A percentile compares a stretch with the other conserved stretches of the same genome.
phyloP scores from a whole-genome alignment of 2,797 vertebrate species.

The Syndactyla subalaris region DNA sequence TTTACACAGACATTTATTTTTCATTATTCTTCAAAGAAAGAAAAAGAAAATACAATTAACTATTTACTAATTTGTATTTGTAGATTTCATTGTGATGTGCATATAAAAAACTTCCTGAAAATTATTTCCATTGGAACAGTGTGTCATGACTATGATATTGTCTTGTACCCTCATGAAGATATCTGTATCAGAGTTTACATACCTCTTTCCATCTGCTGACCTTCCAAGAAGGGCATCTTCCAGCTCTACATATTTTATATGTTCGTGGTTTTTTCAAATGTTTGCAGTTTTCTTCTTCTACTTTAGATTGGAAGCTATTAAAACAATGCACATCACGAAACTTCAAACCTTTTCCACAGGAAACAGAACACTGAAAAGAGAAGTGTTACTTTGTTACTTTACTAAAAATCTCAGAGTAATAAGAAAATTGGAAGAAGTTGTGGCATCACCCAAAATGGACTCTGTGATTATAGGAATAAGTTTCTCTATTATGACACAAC shows the following conservation, averaged over 20 bases:
- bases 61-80: not conserved
- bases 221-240: conserved; percentile 91
- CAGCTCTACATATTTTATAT: conserved; percentile 85
- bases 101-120: not conserved
- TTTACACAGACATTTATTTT: not conserved
- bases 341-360: conserved; percentile 91
- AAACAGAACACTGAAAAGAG: conserved; percentile 88
- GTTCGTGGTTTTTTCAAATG: conserved; percentile 83
- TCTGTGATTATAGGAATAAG: not conserved
- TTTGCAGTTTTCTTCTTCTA: conserved; percentile 82
- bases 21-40: not conserved
- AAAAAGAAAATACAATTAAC: not conserved
- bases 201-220: conserved; percentile 89
- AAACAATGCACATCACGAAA: conserved; percentile 86
- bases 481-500: not conserved
- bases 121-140: not conserved
- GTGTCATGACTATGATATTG: not conserved
- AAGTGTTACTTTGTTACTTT: not conserved
- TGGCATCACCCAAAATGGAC: not conserved
- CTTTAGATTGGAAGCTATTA: conserved; percentile 78
- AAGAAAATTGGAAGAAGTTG: not conserved
- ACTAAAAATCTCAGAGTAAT: not conserved
- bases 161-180: not conserved
- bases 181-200: conserved; percentile 54
- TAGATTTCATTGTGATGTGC: accelerated